Evolutionary conservation across 2,113 vertebrate genomes (phyloP).

Genomic region (Trinectes maculatus): DNA sequence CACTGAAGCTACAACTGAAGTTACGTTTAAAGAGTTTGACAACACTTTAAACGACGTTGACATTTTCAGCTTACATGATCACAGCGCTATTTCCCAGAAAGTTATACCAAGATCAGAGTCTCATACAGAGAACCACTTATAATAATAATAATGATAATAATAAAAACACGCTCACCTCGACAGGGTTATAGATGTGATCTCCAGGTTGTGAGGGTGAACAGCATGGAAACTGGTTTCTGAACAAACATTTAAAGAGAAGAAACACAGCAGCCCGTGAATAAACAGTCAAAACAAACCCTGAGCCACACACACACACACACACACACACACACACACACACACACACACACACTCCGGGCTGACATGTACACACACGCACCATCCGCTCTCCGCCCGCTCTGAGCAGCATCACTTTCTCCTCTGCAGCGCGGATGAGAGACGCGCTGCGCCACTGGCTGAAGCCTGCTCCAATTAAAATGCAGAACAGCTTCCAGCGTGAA

Average conservation of each 20-base stretch:
- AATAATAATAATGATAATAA: too few relatives aligned
- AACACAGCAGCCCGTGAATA: background rate
- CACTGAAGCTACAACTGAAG: conserved; percentile 2
- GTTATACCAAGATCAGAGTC: too few relatives aligned
- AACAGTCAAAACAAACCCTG: background rate
- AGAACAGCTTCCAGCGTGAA: background rate
- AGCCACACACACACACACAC: conserved; percentile 27
- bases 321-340: conserved; percentile 52
- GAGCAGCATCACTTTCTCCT: conserved; percentile 28
- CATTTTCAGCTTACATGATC: background rate
- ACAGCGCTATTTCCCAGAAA: background rate
- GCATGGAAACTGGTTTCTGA: background rate
- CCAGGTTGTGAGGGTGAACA: conserved; percentile 4
- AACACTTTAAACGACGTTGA: conserved; percentile 3
- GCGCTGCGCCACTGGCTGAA: conserved; percentile 6
- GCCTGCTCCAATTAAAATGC: conserved; percentile 48
- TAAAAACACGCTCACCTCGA: conserved; percentile 62
- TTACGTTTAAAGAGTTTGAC: background rate
- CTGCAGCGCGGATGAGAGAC: conserved; percentile 33
- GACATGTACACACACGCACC: conserved; percentile 45
- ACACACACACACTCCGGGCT: conserved; percentile 7
- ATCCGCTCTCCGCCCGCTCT: background rate
- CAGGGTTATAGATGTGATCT: conserved; percentile 31
- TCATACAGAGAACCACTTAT: too few relatives aligned
- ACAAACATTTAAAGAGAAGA: background rate